Base-by-base conservation (phyloP, 2,888 invertebrate species). In the Xylota segnis region DNA sequence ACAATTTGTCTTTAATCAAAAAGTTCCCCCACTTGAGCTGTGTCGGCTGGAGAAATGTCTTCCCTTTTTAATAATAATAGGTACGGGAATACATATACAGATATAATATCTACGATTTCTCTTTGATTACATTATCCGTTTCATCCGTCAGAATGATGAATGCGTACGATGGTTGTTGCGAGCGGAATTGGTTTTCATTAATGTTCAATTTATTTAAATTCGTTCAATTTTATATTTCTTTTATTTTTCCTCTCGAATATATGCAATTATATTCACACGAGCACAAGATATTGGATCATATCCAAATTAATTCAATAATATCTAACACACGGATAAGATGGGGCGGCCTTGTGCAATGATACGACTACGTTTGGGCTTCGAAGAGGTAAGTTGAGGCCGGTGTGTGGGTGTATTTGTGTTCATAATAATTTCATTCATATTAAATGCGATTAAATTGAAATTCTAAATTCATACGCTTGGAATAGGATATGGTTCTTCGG, bases 1-100 rank as follows among this genome's bases (percentile, higher is more conserved):
- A 66, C 50, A 66, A 58, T 58, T 66, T 76, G 47, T 59, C 76
- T 68, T 59, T 76, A 68, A 76, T 76, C 68, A 76, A 45, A 27
- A 23, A 40, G 14, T 40, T 27, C 27, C 18, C 52, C 34, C 16
- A 16, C 40, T 16, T 6, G 10, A 40, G 23, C 16, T 52, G 37
- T n/a, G 6, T 37, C 43, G 43, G 14, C 47, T 18, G 4, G 37
- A 27, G 50, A 50, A 7, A 16, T n/a, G 43, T 9, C 29, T 68
- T 68, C 43, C 16, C n/a, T n/a, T 45, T 70, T 56, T 45, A 56
- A 45, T 29, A 56, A 56, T 32, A 45, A 56, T 56, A 58, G 32
- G 37, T 32, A 32, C 23, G 23, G n/a, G n/a, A 23, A 23, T 23
- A 3, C 3, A 23, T 1, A 3, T 37, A 37, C 43, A 37, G 54